Base-by-base conservation (phyloP, 2,888 invertebrate genomes). In the Ennomos erosarius region DNA sequence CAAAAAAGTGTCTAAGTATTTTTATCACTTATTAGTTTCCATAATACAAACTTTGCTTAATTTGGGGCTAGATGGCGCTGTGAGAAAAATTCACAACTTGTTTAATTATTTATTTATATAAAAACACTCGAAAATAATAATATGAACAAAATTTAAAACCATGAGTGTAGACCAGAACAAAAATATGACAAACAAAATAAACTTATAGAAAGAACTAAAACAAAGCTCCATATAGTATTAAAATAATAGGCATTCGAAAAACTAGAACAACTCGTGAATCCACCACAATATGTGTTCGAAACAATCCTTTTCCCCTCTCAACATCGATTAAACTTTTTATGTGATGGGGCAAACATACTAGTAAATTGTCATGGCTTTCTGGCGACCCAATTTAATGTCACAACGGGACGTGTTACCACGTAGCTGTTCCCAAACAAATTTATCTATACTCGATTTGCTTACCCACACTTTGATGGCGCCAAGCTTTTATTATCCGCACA, bases 391-490 rank as follows among this genome's bases (percentile, higher is more conserved):
- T 82, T 82, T 78, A 73, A 78, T 73, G 75, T 69, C 69, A 67
- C 70, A 73, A 61, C 57, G 60, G 65, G 64, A 78, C 76, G 79
- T 81, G 79, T 71, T 76, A 73, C 74, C 78, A 79, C 82, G 81
- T 81, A 79, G 70, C 73, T 69, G 68, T 78, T 75, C 73, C 76
- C 79, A 84, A 85, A 86, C 80, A 84, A 84, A 85, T 85, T 81
- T 83, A 79, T 85, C 78, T 81, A 77, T 75, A 69, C 74, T 75
- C 76, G 78, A 81, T 84, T 82, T 82, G 82, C 79, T 84, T 81
- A 79, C 71, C 71, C 73, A 69, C 74, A 75, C 78, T 80, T 71
- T 73, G 69, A 78, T 78, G 82, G 83, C 82, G 83, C 82, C 85
- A 81, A 68, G 69, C 68, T 78, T 82, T 84, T 84, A 84, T 84